Conservation (phyloP, 2,797 vertebrate species). For the Carcharodon carcharias region DNA sequence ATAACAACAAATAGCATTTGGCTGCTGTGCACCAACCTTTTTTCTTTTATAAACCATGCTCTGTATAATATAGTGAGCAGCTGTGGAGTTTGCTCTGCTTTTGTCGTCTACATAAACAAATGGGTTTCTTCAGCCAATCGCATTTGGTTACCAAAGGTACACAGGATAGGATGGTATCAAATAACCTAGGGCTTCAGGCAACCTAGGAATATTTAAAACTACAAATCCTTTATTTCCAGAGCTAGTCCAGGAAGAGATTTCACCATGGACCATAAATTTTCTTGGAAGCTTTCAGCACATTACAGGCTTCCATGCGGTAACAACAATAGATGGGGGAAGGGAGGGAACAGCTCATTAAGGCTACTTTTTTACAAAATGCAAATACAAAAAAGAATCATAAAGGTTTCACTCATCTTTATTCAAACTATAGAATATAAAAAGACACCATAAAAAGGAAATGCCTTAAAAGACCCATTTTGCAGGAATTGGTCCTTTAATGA, state of each 20-base stretch:
- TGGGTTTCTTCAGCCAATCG: neutral
- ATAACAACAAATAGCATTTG: neutral
- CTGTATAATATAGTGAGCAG: neutral
- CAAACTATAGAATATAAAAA: constrained; percentile 59
- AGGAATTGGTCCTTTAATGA: constrained; percentile 47
- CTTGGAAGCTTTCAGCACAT: constrained; percentile 64
- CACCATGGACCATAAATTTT: constrained; percentile 64
- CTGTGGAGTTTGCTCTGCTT: neutral
- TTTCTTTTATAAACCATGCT: neutral
- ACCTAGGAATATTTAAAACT: constrained; percentile 45
- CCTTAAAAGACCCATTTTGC: constrained; percentile 40
- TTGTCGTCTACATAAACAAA: neutral
- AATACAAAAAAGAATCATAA: constrained; percentile 58
- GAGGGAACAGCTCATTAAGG: constrained; percentile 63
- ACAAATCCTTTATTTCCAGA: constrained; percentile 54
- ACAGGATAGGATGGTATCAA: neutral
- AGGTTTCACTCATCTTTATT: constrained; percentile 58
- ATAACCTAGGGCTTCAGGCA: neutral
- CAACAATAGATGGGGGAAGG: constrained; percentile 55
- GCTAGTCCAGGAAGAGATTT: constrained; percentile 54
- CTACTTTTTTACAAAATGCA: constrained; percentile 58
- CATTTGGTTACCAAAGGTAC: neutral
- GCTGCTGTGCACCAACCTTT: neutral
- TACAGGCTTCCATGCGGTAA: constrained; percentile 58
- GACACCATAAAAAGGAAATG: constrained; percentile 59